phyloP scores from a whole-genome alignment of 2,113 vertebrate genomes.

The Hiodon alosoides region DNA sequence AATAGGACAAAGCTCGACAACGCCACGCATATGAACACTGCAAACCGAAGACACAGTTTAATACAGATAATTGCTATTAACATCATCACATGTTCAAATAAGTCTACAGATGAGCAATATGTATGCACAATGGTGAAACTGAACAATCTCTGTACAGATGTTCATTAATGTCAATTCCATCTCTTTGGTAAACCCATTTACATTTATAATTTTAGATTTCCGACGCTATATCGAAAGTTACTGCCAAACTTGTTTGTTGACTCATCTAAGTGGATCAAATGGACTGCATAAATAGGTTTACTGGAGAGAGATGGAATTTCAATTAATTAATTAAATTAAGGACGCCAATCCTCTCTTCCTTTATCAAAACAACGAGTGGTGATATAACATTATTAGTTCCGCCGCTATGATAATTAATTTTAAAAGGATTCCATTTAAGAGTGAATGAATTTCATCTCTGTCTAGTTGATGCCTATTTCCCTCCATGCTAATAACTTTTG shows the following conservation, averaged over 20 bases:
- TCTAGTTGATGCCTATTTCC: slow-evolving; percentile 1
- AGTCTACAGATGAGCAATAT: too few species aligned
- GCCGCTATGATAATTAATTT: slow-evolving; percentile 1
- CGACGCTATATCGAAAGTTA: not conserved
- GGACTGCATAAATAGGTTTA: not conserved
- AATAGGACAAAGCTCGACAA: too few species aligned
- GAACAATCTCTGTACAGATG: too few species aligned
- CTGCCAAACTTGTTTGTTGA: not conserved
- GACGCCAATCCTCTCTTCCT: not conserved
- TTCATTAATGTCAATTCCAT: too few species aligned
- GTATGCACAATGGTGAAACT: too few species aligned
- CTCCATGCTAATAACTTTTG: not conserved
- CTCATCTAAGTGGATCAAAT: slow-evolving; percentile 12
- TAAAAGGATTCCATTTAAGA: not conserved
- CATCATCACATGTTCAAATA: too few species aligned
- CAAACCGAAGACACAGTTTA: not conserved
- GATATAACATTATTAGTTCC: slow-evolving; percentile 1
- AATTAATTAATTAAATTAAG: slow-evolving; percentile 20
- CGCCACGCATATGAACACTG: too few species aligned
- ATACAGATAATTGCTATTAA: too few species aligned
- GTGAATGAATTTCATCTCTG: slow-evolving; percentile 10
- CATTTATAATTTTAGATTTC: not conserved
- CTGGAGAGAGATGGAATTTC: not conserved
- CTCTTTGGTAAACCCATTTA: too few species aligned
- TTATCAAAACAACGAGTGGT: not conserved